Evolutionary conservation across 2,113 vertebrate genomes (phyloP).

Genomic region (Pollachius pollachius): DNA sequence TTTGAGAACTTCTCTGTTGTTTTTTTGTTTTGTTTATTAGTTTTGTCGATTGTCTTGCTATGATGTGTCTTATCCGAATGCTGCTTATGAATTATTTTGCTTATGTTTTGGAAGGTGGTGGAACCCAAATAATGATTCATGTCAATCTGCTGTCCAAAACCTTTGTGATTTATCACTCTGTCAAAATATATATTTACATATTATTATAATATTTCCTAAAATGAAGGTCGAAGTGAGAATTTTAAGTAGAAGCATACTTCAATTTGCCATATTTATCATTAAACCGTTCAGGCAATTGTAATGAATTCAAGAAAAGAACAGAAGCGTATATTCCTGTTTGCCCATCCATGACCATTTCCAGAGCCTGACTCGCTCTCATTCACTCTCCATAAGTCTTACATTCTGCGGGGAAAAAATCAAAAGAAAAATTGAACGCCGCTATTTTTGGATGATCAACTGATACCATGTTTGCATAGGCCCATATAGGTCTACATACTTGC

Average conservation of each 20-base stretch:
- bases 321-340: constrained; percentile 31
- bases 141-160: not conserved
- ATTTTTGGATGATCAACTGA: constrained; percentile 25
- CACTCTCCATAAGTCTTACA: constrained; percentile 23
- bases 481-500: constrained; percentile 36
- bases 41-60: constrained; percentile 6
- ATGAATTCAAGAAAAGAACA: constrained; percentile 41
- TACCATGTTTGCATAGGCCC: constrained; percentile 38
- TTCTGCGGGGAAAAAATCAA: not conserved
- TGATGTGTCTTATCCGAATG: constrained; percentile 22
- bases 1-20: not conserved
- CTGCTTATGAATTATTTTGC: constrained; percentile 42
- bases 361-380: constrained; percentile 35
- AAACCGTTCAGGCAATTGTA: constrained; percentile 39
- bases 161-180: too few species aligned
- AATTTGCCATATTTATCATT: constrained; percentile 16
- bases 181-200: too few species aligned
- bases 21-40: not conserved
- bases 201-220: not conserved
- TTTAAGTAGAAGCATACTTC: constrained; percentile 10
- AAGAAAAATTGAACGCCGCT: too few species aligned
- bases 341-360: not conserved
- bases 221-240: not conserved
- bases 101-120: constrained; percentile 13
- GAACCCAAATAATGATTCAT: not conserved